Evolutionary conservation across 2,888 invertebrate species (phyloP).

Genomic region (Acanthoscelides obtectus): DNA sequence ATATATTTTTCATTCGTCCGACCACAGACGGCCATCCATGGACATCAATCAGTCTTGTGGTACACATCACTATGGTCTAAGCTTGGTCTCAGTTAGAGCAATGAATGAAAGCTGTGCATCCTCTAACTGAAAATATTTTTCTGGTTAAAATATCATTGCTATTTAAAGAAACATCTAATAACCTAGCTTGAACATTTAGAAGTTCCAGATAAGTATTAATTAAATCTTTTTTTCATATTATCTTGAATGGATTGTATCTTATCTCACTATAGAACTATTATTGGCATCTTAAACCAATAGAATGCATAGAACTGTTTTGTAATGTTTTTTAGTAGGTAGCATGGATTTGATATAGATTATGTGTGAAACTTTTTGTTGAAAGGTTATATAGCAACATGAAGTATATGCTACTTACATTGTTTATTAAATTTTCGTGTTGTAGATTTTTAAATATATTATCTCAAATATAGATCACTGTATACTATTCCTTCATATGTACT

Average conservation of each 20-base stretch:
- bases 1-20: too few species aligned
- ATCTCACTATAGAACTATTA: neutral
- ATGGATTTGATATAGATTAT: neutral
- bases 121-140: too few species aligned
- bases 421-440: slow-evolving; percentile 11
- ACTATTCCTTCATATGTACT: slow-evolving; percentile 31
- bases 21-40: too few species aligned
- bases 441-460: slow-evolving; percentile 20
- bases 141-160: too few species aligned
- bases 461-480: slow-evolving; percentile 29
- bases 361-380: neutral
- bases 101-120: too few species aligned
- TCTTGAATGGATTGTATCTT: neutral
- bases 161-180: too few species aligned
- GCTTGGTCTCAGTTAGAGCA: too few species aligned
- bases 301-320: neutral
- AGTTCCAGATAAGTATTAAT: too few species aligned
- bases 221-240: neutral
- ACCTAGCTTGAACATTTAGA: too few species aligned
- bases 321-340: neutral
- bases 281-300: neutral
- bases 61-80: too few species aligned
- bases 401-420: slow-evolving; percentile 7
- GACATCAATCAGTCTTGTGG: too few species aligned
- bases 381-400: neutral